Evolutionary conservation across 2,113 vertebrate species (phyloP), one percentile per base, ranked within the genome.

Genomic region (Percopsis transmontana): DNA sequence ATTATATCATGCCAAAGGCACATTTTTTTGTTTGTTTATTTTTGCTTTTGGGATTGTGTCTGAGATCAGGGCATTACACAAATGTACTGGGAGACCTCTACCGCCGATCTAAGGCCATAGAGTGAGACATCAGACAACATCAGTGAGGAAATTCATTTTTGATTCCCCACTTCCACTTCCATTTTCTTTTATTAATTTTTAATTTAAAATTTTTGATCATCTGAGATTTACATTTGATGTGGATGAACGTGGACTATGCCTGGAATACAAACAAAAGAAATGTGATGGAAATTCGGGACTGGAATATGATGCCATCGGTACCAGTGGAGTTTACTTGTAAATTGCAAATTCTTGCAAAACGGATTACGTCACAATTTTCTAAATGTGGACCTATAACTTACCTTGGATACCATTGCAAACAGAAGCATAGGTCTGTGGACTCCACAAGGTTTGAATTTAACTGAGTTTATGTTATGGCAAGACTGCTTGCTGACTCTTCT

Each of bases 121-220:
- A 13, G n/a, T n/a, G 58, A 79, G 81, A 72, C 63, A 67, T 83
- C 74, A 84, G 63, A 85, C 85, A 87, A 70, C 80, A 85, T 90
- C 88, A 92, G 89, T 87, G 89, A 88, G 83, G n/a, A 68, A n/a
- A 85, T 54, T 68, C 80, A 82, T 80, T 81, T 87, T 78, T 68
- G 72, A 71, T 77, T 58, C 68, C 64, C 59, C 69, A 67, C 51
- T 24, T 13, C n/a, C 3, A 4, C 10, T 2, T n/a, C 44, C 18
- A 62, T 52, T 58, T 70, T 77, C 69, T 66, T 83, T 93, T 94
- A 92, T 86, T 86, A 93, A 90, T 83, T 86, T 73, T 69, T 84
- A 63, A 80, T 86, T 77, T 75, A 54, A 71, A 74, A 79, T 90
- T 89, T 84, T 90, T 63, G 24, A 60, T 70, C 53, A n/a, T 80